These are phyloP conservation scores for Geopemphigus sp. DNA, from an alignment of 1,140 invertebrate genomes.

Conservation along the genomic window DNA sequence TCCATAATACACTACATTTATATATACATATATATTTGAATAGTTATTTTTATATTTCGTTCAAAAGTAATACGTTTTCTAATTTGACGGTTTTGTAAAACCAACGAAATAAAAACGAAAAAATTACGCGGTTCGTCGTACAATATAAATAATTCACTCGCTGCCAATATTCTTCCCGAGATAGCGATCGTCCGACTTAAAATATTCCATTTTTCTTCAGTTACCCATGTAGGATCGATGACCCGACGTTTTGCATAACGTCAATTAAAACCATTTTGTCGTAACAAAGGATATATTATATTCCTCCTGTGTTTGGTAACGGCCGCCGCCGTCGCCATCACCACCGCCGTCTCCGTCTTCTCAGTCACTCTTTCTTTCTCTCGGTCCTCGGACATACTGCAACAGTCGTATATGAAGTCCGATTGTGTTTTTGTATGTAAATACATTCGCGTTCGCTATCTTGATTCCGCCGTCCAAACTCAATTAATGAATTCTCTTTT, in stretches of 20 bases:
- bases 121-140: not conserved
- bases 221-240: slow-evolving; percentile 26
- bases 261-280: slow-evolving; percentile 47
- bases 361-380: not conserved
- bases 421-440: slow-evolving; percentile 50
- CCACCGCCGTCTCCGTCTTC: not conserved
- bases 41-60: too few relatives aligned
- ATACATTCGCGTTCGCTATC: slow-evolving; percentile 24
- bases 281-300: slow-evolving; percentile 40
- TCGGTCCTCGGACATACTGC: too few relatives aligned
- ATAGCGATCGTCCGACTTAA: slow-evolving; percentile 12
- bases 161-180: not conserved
- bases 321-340: not conserved
- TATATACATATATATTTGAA: too few relatives aligned
- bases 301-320: not conserved
- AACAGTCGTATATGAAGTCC: not conserved
- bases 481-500: slow-evolving; percentile 22
- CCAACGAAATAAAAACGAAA: too few relatives aligned
- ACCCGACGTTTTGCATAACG: slow-evolving; percentile 47
- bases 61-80: too few relatives aligned
- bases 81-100: too few relatives aligned
- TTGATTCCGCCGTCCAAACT: slow-evolving; percentile 20
- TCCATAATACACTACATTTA: too few relatives aligned
- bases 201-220: slow-evolving; percentile 41
- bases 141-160: not conserved